Percentiles rank a stretch among this genome's conserved stretches.
phyloP scores from a whole-genome alignment of 2,113 vertebrate genomes.

The Stictonetta naevosa region DNA sequence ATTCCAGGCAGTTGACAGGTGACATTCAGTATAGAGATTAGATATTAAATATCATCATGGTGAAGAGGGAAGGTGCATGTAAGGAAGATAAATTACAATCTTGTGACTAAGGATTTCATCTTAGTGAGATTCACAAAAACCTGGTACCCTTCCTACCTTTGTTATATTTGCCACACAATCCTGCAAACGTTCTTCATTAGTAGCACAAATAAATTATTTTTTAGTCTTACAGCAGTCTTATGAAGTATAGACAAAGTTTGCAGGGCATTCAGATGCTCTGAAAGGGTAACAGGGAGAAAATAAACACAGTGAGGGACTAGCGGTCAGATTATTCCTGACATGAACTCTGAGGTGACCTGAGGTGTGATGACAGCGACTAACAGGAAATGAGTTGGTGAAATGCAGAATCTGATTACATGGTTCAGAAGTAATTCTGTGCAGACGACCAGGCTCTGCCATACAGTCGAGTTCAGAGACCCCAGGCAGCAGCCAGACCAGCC shows the following conservation, averaged over 20 bases:
- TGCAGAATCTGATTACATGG: neutral
- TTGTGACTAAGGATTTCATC: neutral
- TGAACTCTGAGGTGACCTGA: neutral
- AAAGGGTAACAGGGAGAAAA: neutral
- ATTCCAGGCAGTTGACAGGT: constrained; percentile 9
- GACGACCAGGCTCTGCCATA: neutral
- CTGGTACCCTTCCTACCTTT: neutral
- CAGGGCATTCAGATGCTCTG: neutral
- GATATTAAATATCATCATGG: neutral
- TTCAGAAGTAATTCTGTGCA: neutral
- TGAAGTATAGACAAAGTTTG: neutral
- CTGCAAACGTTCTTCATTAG: neutral
- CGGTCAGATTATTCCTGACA: neutral
- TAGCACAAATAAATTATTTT: neutral
- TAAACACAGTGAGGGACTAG: neutral
- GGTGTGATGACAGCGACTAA: neutral
- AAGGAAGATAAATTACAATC: neutral
- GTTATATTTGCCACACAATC: neutral
- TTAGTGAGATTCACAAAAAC: neutral
- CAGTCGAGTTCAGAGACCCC: neutral
- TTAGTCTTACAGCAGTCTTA: neutral
- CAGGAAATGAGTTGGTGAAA: neutral
- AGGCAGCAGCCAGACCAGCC: neutral
- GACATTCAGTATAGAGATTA: neutral
- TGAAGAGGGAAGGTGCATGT: neutral